Evolutionary conservation across 2,113 vertebrate species (phyloP).

Genomic region (Planiliza haematocheilus): DNA sequence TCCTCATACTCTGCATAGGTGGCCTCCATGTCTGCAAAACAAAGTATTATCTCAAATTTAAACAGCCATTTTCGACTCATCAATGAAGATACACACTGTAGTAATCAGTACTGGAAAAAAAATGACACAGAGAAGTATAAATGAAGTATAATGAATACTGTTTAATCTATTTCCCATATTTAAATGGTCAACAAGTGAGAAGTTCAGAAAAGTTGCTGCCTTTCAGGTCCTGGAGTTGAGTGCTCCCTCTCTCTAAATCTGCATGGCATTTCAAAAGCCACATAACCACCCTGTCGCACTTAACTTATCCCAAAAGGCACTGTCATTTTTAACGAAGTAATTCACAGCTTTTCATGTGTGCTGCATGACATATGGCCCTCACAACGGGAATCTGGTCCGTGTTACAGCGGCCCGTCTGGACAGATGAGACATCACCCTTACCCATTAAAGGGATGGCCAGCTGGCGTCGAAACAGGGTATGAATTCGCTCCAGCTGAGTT

Average conservation of each 20-base stretch:
- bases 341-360: slow-evolving; percentile 14
- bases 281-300: background rate
- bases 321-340: background rate
- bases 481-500: slow-evolving; percentile 91
- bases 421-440: slow-evolving; percentile 75
- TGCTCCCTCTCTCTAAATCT: slow-evolving; percentile 34
- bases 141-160: no score
- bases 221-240: no score
- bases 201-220: no score
- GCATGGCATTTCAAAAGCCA: background rate
- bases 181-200: no score
- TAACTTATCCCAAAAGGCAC: background rate
- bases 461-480: slow-evolving; percentile 93
- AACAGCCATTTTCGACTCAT: no score
- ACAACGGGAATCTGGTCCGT: slow-evolving; percentile 9
- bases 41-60: background rate
- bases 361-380: background rate
- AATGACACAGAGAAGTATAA: no score
- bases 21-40: slow-evolving; percentile 90
- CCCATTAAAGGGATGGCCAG: slow-evolving; percentile 92
- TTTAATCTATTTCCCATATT: no score
- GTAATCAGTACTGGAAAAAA: no score
- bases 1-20: slow-evolving; percentile 93
- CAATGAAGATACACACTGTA: no score
- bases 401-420: slow-evolving; percentile 41